Base-by-base conservation (phyloP, 2,797 vertebrate species). In the Pantherophis vulpinus region DNA sequence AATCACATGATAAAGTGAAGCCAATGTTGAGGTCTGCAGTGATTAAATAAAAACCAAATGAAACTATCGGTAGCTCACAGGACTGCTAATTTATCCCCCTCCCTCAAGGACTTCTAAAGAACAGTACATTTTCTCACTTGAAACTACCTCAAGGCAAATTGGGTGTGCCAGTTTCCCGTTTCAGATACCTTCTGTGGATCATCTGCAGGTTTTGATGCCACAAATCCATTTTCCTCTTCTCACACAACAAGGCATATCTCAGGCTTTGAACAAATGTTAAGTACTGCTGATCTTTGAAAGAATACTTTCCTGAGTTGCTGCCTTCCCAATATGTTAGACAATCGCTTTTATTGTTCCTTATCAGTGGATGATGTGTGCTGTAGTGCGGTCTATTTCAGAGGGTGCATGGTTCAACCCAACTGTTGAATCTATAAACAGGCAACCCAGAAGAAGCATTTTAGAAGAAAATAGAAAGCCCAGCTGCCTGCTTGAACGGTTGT, bases 1-100 rank as follows among this genome's bases (percentile, higher is more conserved):
- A 97, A 97, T 98, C 97, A 96, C 90, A 74, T 5, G 58, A 90
- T 96, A 96, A 97, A 95, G 83, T 96, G 93, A 97, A 92, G 94
- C 93, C 96, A 93, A 95, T 92, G 56, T 54, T 94, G 93, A 95
- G 51, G 93, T 94, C 90, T 95, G 83, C 90, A 89, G 89, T 95
- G 94, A 96, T 95, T 96, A 96, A 88, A 96, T 87, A 95, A 87
- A 94, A 59, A 93, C 88, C 66, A 95, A 97, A 93, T 0, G 4
- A 92, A 91, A 56, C 12, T 93, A 89, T 8, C 0, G 51, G 89
- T 87, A 92, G 6, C 58, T 97, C 93, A 54, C 91, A 95, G 42
- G 0, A 13, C 20, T 54, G 56, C 42, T 92, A 91, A 93, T 58
- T 47, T 3, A 93, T 96, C 94, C 93, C 93, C 23, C 55, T 95